A percentile compares a stretch with the other conserved stretches of the same genome.
Conservation (phyloP, 1,140 invertebrate species). For the Tribolium madens region DNA sequence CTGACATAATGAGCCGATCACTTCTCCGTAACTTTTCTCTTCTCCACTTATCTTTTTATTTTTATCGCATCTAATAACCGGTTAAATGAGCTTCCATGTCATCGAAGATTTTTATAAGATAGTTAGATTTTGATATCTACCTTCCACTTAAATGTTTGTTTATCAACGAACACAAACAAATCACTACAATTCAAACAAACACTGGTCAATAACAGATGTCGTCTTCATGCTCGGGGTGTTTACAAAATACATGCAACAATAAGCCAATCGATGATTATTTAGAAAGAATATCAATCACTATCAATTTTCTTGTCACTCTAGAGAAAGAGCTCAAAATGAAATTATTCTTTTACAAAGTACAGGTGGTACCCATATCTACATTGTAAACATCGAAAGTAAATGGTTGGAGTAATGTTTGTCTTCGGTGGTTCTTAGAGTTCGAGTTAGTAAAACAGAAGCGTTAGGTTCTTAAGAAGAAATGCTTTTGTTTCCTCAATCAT, state of each 20-base stretch:
- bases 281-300: no score
- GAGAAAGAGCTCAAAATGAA: no score
- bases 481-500: not conserved
- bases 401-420: not conserved
- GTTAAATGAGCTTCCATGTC: conserved; percentile 34
- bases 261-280: not conserved
- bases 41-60: conserved; percentile 5
- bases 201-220: conserved; percentile 4
- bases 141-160: conserved; percentile 1
- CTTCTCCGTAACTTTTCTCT: conserved; percentile 19
- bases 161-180: conserved; percentile 17
- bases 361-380: not conserved
- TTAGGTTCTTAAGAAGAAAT: not conserved
- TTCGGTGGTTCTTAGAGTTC: not conserved
- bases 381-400: not conserved
- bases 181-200: not conserved
- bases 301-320: no score
- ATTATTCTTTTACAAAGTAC: not conserved
- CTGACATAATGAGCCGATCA: conserved; percentile 51
- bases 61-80: conserved; percentile 9
- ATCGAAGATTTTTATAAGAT: not conserved
- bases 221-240: not conserved
- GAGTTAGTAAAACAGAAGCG: not conserved
- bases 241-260: not conserved
- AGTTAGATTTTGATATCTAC: not conserved